phyloP scores from a whole-genome alignment of 53 echinoderm and acorn worm species.

The Echinometra lucunter region DNA sequence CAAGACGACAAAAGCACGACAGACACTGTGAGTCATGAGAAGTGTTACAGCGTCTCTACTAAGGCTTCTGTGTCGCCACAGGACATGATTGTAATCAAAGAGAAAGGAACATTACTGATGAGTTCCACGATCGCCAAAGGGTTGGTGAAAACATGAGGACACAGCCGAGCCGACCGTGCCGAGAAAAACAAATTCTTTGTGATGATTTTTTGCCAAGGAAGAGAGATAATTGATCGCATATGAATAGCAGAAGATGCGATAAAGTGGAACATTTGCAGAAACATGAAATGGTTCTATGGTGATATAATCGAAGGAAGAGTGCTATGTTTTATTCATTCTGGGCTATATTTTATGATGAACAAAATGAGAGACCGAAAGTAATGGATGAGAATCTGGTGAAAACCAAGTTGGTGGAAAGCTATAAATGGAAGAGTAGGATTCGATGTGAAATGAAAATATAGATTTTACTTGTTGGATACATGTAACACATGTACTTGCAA shows the following conservation, averaged over 20 bases:
- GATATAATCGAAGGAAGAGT: not conserved
- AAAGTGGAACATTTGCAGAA: not conserved
- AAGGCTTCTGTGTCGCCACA: conserved; percentile 31
- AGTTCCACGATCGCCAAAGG: not conserved
- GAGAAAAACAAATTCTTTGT: conserved; percentile 41
- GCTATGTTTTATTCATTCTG: not conserved
- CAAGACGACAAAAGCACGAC: not conserved
- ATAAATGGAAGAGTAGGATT: not conserved
- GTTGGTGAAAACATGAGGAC: not conserved
- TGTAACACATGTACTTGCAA: no score
- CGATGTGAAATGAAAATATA: not conserved
- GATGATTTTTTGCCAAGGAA: conserved; percentile 12
- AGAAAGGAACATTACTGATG: conserved; percentile 26
- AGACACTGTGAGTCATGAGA: not conserved
- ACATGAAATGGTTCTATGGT: not conserved
- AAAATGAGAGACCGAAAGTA: not conserved
- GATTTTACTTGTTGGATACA: not conserved
- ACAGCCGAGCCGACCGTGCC: not conserved
- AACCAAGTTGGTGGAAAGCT: not conserved
- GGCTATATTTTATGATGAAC: not conserved
- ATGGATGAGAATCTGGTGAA: not conserved
- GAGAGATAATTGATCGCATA: not conserved
- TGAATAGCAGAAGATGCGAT: not conserved
- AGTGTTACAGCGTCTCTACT: conserved; percentile 12
- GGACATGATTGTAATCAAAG: conserved; percentile 15